Conservation (phyloP, 2,113 vertebrate species). For the Thamnophis sirtalis region DNA sequence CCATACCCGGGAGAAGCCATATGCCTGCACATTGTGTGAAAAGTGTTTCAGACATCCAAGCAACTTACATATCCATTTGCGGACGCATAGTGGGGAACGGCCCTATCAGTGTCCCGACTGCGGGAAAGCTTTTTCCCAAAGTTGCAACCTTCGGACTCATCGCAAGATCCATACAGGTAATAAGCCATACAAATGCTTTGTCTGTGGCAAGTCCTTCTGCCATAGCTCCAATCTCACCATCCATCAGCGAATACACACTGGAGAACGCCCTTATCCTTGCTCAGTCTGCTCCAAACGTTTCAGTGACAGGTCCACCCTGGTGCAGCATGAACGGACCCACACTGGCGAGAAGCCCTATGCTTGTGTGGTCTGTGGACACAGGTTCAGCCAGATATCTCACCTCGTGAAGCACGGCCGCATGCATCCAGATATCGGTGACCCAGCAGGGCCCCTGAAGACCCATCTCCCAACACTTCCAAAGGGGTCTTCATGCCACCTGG, state of each 20-base stretch:
- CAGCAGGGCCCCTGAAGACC: neutral
- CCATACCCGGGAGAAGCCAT: conserved; percentile 23
- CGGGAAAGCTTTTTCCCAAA: conserved; percentile 30
- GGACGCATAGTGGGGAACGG: conserved; percentile 9
- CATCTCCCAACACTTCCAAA: neutral
- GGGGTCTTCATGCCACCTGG: neutral
- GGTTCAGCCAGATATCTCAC: conserved; percentile 13
- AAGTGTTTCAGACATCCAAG: neutral
- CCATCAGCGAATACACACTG: conserved; percentile 60
- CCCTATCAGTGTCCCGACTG: conserved; percentile 21
- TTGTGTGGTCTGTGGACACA: neutral
- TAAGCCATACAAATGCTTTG: conserved; percentile 50
- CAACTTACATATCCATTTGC: neutral
- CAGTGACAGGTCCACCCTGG: neutral
- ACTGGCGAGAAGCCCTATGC: neutral
- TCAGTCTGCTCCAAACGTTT: conserved; percentile 22
- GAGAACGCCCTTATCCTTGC: conserved; percentile 54
- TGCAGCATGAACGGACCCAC: conserved; percentile 13
- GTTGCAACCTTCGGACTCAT: conserved; percentile 18
- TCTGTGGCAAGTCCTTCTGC: conserved; percentile 57
- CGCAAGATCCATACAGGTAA: neutral
- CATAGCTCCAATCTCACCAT: conserved; percentile 57
- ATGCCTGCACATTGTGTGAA: conserved; percentile 6
- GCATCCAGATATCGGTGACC: neutral
- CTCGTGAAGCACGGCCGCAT: conserved; percentile 6